A percentile compares a stretch with the other conserved stretches of the same genome.
phyloP scores from a whole-genome alignment of 2,113 vertebrate genomes.

The Hyla sarda region DNA sequence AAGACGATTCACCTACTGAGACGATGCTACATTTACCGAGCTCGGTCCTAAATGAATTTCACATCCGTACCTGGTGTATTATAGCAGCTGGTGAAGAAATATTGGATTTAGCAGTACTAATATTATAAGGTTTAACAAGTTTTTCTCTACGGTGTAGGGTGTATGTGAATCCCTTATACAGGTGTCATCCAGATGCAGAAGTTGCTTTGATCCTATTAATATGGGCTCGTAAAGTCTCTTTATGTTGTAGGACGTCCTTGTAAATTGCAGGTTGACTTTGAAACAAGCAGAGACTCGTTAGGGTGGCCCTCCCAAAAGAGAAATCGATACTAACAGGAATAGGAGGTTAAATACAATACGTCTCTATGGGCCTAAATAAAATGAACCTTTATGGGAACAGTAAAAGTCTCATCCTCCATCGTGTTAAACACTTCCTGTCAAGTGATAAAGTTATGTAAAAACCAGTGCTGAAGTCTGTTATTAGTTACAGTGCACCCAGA shows the following conservation, averaged over 20 bases:
- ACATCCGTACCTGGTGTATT: not conserved
- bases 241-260: conserved; percentile 15
- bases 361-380: conserved; percentile 12
- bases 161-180: not conserved
- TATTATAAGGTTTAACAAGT: not conserved
- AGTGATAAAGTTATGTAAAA: conserved; percentile 33
- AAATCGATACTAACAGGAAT: conserved; percentile 14
- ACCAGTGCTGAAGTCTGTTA: not conserved
- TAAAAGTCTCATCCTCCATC: conserved; percentile 36
- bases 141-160: not conserved
- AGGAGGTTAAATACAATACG: not conserved
- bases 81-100: not conserved
- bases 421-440: conserved; percentile 38
- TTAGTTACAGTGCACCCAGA: not conserved
- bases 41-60: conserved; percentile 10
- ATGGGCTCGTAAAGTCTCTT: conserved; percentile 19
- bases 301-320: conserved; percentile 42
- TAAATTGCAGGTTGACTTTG: conserved; percentile 38
- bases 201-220: conserved; percentile 47
- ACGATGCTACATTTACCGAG: not conserved
- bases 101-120: not conserved
- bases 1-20: not conserved
- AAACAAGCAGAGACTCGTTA: not conserved
- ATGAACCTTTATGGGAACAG: conserved; percentile 33
- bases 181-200: conserved; percentile 35